Conservation (phyloP, 2,113 vertebrate genomes). For the Petaurus breviceps region DNA sequence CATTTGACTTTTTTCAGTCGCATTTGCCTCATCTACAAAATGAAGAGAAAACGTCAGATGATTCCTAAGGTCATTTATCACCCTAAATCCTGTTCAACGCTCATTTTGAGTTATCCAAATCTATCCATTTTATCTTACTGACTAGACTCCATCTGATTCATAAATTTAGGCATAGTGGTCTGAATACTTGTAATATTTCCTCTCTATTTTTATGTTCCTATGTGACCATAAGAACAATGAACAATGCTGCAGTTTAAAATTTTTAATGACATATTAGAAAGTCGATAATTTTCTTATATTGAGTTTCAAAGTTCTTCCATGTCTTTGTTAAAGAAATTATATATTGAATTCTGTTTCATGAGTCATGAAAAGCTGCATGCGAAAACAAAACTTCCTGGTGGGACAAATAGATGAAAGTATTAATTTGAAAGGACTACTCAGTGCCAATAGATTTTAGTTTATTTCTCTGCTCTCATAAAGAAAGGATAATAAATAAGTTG, state of each 20-base stretch:
- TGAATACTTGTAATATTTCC: neutral
- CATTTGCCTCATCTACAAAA: neutral
- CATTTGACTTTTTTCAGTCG: neutral
- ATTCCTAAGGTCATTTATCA: neutral
- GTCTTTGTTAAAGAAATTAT: conserved; percentile 5
- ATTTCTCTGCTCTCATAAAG: neutral
- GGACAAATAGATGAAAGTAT: neutral
- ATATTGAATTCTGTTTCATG: neutral
- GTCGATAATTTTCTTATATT: neutral
- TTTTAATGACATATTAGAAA: neutral
- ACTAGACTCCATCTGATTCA: neutral
- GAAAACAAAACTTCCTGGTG: neutral
- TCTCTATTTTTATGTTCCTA: rapidly evolving
- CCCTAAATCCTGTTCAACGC: neutral
- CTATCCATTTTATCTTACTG: neutral
- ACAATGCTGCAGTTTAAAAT: rapidly evolving
- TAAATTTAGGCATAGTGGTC: neutral
- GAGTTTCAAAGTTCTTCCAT: neutral
- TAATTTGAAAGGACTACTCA: neutral
- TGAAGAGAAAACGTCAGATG: neutral
- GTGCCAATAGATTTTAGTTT: neutral
- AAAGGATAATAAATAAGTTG: neutral
- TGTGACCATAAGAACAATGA: rapidly evolving
- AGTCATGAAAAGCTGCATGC: neutral
- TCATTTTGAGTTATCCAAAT: neutral